These are phyloP conservation scores for Paraescarpia echinospica DNA, from an alignment of 1,140 invertebrate species.

Conservation along the genomic window DNA sequence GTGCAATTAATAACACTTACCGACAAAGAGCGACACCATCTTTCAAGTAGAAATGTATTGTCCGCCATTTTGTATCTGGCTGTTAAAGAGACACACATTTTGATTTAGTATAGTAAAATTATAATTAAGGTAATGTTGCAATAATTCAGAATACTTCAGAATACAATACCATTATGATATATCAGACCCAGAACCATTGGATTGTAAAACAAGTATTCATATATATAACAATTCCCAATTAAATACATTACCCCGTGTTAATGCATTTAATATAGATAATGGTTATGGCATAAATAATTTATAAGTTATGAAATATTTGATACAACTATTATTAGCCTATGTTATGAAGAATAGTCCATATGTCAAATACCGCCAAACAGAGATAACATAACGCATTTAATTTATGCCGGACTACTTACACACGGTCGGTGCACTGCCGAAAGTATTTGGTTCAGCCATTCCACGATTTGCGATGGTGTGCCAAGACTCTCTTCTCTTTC, in stretches of 20 bases:
- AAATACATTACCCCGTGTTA: neutral
- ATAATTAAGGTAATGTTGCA: neutral
- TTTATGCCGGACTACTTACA: constrained; percentile 28
- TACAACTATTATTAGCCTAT: neutral
- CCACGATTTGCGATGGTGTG: constrained; percentile 38
- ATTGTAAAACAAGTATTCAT: neutral
- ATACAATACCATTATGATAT: no score
- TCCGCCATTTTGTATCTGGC: constrained; percentile 21
- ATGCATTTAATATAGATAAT: neutral
- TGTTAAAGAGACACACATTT: constrained; percentile 8
- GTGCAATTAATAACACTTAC: constrained; percentile 41
- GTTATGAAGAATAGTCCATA: neutral
- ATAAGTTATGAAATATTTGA: neutral
- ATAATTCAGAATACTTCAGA: neutral
- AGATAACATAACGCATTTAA: neutral
- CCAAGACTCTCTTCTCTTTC: constrained; percentile 37
- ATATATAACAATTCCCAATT: neutral
- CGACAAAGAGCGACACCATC: constrained; percentile 50
- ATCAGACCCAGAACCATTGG: neutral
- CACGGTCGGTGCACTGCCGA: constrained; percentile 38
- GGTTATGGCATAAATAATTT: neutral
- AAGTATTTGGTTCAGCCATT: constrained; percentile 44
- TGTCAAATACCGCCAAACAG: neutral
- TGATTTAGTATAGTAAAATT: neutral
- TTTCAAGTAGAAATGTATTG: constrained; percentile 34